Evolutionary conservation across 2,113 vertebrate genomes (phyloP).

Genomic region (Megaleporinus macrocephalus): DNA sequence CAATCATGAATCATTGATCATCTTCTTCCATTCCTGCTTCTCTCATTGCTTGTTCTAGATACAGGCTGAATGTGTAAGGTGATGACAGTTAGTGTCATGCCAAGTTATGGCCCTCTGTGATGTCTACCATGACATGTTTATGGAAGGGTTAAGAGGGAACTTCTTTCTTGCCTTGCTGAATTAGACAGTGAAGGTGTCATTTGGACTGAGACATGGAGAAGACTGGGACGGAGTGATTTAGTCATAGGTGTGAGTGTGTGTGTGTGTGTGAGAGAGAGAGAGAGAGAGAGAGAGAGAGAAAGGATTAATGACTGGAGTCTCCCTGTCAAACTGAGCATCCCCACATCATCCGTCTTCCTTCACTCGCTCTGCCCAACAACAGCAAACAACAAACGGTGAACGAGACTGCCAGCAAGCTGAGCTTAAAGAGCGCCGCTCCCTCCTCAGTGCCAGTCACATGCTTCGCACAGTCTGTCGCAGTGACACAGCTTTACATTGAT

Average conservation of each 20-base stretch:
- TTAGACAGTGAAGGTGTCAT: background rate
- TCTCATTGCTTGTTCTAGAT: too few relatives aligned
- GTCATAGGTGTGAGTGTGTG: background rate
- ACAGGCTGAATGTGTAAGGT: too few relatives aligned
- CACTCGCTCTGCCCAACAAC: conserved; percentile 35
- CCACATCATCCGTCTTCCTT: conserved; percentile 45
- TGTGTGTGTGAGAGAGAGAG: background rate
- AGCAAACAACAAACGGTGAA: conserved; percentile 40
- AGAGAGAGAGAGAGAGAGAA: conserved; percentile 29
- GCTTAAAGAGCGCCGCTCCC: conserved; percentile 21
- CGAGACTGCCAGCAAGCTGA: background rate
- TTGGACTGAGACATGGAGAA: too few relatives aligned
- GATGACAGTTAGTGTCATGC: too few relatives aligned
- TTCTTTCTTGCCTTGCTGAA: background rate
- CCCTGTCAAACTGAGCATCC: conserved; percentile 39
- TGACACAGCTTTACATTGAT: background rate
- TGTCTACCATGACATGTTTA: too few relatives aligned
- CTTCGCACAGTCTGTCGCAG: background rate
- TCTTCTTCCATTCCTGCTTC: too few relatives aligned
- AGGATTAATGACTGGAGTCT: conserved; percentile 52
- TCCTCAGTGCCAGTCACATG: conserved; percentile 9
- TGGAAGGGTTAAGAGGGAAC: too few relatives aligned
- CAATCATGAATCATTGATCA: too few relatives aligned
- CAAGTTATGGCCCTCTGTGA: too few relatives aligned
- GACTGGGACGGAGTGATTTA: background rate